These are phyloP conservation scores for Rafetus swinhoei DNA, from an alignment of 2,113 vertebrate species.

Conservation along the genomic window DNA sequence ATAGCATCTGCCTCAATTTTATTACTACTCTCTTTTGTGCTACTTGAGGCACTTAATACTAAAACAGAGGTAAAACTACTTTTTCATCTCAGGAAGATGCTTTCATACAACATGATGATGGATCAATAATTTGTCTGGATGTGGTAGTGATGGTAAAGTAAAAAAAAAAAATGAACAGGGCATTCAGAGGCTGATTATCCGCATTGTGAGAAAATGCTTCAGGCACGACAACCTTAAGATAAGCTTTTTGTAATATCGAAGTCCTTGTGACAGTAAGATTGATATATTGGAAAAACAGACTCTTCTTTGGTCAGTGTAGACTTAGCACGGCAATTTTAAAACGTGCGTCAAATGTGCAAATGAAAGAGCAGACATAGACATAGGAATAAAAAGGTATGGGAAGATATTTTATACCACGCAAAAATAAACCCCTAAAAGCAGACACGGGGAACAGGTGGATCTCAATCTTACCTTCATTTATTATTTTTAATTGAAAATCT, in stretches of 20 bases:
- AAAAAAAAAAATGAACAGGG: background rate
- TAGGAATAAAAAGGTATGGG: background rate
- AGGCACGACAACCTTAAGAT: conserved; percentile 23
- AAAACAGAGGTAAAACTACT: conserved; percentile 2
- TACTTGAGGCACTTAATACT: conserved; percentile 32
- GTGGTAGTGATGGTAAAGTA: background rate
- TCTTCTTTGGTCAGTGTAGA: background rate
- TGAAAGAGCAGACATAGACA: background rate
- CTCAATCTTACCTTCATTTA: background rate
- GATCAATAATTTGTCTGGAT: conserved; percentile 60
- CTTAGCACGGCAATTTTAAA: background rate
- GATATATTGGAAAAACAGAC: conserved; percentile 2
- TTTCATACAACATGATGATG: conserved; percentile 29
- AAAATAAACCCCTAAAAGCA: background rate
- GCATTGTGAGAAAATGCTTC: conserved; percentile 22
- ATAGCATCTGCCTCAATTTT: background rate
- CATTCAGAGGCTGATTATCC: conserved; percentile 16
- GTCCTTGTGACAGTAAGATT: conserved; percentile 13
- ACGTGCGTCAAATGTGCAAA: background rate
- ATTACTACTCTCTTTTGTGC: background rate
- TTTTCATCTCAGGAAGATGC: conserved; percentile 30
- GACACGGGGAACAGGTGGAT: background rate
- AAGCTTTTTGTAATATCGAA: conserved; percentile 15
- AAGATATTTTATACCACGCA: background rate
- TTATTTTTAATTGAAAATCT: conserved; percentile 11